Percentiles rank a stretch among this genome's conserved stretches.
Conservation (phyloP, 2,113 vertebrate genomes). For the Nothobranchius kuhntae region DNA sequence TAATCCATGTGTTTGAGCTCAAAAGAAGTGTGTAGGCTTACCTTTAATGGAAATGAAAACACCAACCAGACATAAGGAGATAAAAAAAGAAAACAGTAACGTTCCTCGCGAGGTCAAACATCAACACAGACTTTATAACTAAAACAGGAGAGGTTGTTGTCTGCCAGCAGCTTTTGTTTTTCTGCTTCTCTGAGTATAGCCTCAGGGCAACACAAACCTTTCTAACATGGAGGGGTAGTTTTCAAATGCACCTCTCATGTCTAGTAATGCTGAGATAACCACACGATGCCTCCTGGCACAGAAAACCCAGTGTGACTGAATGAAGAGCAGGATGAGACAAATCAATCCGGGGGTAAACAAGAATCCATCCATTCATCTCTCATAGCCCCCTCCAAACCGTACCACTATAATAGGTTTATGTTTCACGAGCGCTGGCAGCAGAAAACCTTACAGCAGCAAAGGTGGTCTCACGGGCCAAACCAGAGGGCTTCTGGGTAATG, state of each 20-base stretch:
- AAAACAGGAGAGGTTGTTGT: slow-evolving; percentile 11
- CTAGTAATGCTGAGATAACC: slow-evolving; percentile 5
- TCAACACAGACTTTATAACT: slow-evolving; percentile 21
- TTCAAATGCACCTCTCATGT: slow-evolving; percentile 21
- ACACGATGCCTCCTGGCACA: slow-evolving; percentile 35
- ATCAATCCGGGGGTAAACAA: slow-evolving; percentile 58
- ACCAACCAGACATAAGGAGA: slow-evolving; percentile 50
- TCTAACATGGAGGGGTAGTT: slow-evolving; percentile 13
- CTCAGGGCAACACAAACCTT: slow-evolving; percentile 24
- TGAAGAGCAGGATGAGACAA: slow-evolving; percentile 30
- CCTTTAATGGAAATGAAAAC: slow-evolving; percentile 49
- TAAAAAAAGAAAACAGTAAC: slow-evolving; percentile 28
- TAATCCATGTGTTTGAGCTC: slow-evolving; percentile 18
- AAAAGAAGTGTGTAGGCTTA: slow-evolving; percentile 28
- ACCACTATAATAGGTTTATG: slow-evolving; percentile 38
- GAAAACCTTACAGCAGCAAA: slow-evolving; percentile 7
- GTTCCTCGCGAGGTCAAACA: slow-evolving; percentile 35
- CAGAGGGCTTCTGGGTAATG: slow-evolving; percentile 50
- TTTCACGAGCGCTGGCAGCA: slow-evolving; percentile 27
- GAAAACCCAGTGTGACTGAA: slow-evolving; percentile 16
- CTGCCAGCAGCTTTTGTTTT: slow-evolving; percentile 13
- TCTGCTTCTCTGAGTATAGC: not conserved
- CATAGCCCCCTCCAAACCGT: slow-evolving; percentile 18
- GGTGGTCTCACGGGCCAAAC: slow-evolving; percentile 47
- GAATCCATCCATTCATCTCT: slow-evolving; percentile 36